Evolutionary conservation across 2,113 vertebrate genomes (phyloP).

Genomic region (Nothocercus nigrocapillus): DNA sequence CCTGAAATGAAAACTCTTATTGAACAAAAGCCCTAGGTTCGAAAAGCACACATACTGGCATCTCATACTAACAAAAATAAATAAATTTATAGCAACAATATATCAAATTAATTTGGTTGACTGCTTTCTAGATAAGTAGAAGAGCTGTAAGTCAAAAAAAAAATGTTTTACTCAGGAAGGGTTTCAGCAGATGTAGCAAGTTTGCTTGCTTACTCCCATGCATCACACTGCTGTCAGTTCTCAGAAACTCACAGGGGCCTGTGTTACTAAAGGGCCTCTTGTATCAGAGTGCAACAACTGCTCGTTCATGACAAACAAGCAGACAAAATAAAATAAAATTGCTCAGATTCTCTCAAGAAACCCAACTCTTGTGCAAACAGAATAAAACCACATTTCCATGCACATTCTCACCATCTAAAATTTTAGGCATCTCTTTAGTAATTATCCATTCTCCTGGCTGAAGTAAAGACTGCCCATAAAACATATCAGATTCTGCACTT

Average conservation of each 20-base stretch:
- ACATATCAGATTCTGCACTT: slow-evolving; percentile 89
- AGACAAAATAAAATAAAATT: background rate
- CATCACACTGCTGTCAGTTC: background rate
- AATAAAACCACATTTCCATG: background rate
- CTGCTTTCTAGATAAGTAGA: background rate
- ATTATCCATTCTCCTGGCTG: slow-evolving; percentile 95
- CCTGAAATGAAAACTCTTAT: background rate
- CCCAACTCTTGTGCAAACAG: background rate
- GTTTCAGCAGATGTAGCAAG: background rate
- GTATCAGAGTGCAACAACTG: background rate
- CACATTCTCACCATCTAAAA: slow-evolving; percentile 85
- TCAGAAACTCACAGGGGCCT: background rate
- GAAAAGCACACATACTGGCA: background rate
- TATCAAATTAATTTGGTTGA: background rate
- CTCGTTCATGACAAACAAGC: background rate
- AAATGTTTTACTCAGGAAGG: background rate
- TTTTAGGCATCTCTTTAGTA: slow-evolving; percentile 89
- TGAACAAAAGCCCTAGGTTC: background rate
- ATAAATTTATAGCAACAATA: background rate
- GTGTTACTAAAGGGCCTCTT: background rate
- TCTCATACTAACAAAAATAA: background rate
- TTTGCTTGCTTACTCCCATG: background rate
- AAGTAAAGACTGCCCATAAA: slow-evolving; percentile 94
- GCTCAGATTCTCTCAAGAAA: background rate
- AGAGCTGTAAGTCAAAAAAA: background rate